Evolutionary conservation across 2,888 invertebrate species (phyloP).

Genomic region (Apamea sordens): DNA sequence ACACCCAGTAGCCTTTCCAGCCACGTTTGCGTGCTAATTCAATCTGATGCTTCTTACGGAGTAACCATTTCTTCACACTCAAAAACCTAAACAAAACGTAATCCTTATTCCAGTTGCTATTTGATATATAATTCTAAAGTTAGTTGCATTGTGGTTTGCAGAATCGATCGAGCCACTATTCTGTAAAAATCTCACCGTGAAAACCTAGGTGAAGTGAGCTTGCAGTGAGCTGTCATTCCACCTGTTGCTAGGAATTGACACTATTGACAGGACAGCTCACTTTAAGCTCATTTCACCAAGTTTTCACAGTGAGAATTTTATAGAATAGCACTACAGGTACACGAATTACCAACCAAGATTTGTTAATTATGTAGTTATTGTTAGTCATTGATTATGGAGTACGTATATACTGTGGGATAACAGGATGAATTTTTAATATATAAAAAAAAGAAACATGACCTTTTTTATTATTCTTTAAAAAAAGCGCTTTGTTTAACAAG

Average conservation of each 20-base stretch:
- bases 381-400: not conserved
- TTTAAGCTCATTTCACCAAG: not conserved
- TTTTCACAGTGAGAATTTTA: not conserved
- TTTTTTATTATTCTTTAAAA: not conserved
- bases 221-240: no score
- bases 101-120: constrained; percentile 70
- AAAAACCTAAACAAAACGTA: constrained; percentile 93
- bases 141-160: not conserved
- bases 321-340: not conserved
- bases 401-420: no score
- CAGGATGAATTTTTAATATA: not conserved
- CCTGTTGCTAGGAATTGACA: no score
- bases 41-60: constrained; percentile 98
- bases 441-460: not conserved
- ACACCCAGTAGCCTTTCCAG: constrained; percentile 99
- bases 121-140: not conserved
- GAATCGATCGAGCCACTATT: not conserved
- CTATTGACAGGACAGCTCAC: no score
- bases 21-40: constrained; percentile 98
- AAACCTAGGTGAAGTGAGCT: not conserved
- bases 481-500: not conserved
- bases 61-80: constrained; percentile 99
- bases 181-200: not conserved
- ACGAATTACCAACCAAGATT: not conserved
- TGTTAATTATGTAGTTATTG: not conserved